Base-by-base conservation (phyloP, 2,888 invertebrate species). In the Lasioglossum leucozonium region DNA sequence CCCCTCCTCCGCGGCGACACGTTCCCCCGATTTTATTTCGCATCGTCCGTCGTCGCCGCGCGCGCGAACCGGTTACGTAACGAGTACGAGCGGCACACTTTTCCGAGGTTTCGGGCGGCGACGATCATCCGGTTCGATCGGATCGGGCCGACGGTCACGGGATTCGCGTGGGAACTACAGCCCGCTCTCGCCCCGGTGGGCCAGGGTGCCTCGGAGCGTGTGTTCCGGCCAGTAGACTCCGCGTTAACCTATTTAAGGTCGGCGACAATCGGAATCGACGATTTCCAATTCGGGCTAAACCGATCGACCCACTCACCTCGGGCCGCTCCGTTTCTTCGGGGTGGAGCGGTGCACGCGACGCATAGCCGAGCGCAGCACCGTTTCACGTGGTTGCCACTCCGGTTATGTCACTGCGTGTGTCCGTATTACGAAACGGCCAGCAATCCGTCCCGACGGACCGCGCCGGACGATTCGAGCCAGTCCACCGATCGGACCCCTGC, bases 1-100 rank as follows among this genome's bases (percentile, higher is more conserved):
- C 47, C 82, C 72, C 65, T 34, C 22, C 47, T 79, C 72, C 65
- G 26, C 22, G 65, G 67, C 75, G 72, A 72, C 55, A 47, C 51
- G 16, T 62, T 75, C 18, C 58, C 75, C 47, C 26, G 58, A 79
- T 67, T 55, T 79, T 34, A 75, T 77, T 77, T 86, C 30, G 44
- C 80, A 83, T 75, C 80, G n/a, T n/a, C n/a, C n/a, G n/a, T n/a
- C n/a, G n/a, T n/a, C n/a, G n/a, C n/a, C n/a, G n/a, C n/a, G 37
- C 22, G 55, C n/a, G 78, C 74, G 71, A 42, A 77, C 69, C 83
- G 84, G 51, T 87, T 87, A 87, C 34, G 58, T 86, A 87, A 87
- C 77, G 11, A 55, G 51, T 69, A 42, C n/a, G n/a, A n/a, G 34
- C 37, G 72, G 72, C 13, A 42, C 42, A n/a, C 44, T 72, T 11